Evolutionary conservation across 92 coral and sea anemone genomes (phyloP), one percentile per base, ranked within the genome.

Genomic region (Porites cylindrica): DNA sequence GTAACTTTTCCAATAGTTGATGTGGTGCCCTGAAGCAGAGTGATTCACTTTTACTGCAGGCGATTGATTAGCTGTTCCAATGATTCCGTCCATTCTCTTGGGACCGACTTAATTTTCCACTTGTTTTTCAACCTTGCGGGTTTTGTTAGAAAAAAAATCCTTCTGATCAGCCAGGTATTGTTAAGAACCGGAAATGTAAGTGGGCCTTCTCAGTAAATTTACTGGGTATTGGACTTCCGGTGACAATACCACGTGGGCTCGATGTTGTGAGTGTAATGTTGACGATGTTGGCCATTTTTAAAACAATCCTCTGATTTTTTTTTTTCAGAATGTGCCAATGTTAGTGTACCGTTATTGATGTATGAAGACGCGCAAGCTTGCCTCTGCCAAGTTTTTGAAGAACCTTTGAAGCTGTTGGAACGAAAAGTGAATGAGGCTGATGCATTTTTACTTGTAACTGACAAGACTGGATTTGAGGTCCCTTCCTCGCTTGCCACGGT

Each of bases 361-460:
- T 95, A 95, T 67, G 98, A 95, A 84, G 98, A 95, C 61, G 92
- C 93, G 6, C 96, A 94, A 61, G 82, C 94, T 3, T 92, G 87
- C 19, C 86, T 91, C 73, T 86, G 94, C 58, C 91, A 92, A 75
- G 88, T 88, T 0, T 95, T 77, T 32, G 98, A 95, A 69, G 99
- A 97, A 74, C 98, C 99, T 8, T 79, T 91, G 43, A 85, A 91
- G 72, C 78, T 97, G 62, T 81, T 97, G 26, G 96, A 96, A 51
- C 92, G 91, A 77, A 97, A 95, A 89, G 95, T 97, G 16, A 79
- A 87, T 2, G 95, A 94, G 62, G 99, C 99, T 3, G 99, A 97
- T 77, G 99, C 99, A 10, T 93, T 96, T 59, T 78, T 97, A 4
- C 81, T 97, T 16, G 96, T 97, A 17, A 97, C 99, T 7, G 99